Evolutionary conservation across 2,888 invertebrate species (phyloP).

Genomic region (Drosophila longiperda): DNA sequence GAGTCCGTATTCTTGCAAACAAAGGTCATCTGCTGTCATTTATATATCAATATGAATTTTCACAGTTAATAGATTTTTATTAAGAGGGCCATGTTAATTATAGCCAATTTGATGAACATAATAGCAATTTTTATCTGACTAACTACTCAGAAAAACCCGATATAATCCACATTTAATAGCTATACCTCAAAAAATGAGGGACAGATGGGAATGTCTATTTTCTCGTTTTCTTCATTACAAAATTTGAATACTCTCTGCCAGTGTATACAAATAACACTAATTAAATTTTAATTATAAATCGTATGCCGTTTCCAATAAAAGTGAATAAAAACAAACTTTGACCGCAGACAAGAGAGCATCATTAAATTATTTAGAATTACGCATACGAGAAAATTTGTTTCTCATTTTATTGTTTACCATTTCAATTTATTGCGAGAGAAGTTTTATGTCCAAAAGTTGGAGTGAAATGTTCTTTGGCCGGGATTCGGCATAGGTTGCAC

Average conservation of each 20-base stretch:
- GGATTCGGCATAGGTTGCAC: slow-evolving; percentile 7
- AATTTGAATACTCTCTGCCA: neutral
- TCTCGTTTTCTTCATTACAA: neutral
- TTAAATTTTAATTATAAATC: slow-evolving; percentile 32
- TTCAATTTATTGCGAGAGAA: slow-evolving; percentile 29
- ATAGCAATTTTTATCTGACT: neutral
- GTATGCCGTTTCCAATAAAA: slow-evolving; percentile 15
- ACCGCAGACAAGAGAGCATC: slow-evolving; percentile 8
- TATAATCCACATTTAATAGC: neutral
- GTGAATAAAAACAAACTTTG: slow-evolving; percentile 34
- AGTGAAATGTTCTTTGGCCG: slow-evolving; percentile 11
- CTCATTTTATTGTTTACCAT: slow-evolving; percentile 67
- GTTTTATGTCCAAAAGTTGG: slow-evolving; percentile 27
- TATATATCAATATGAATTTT: neutral
- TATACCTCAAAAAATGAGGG: neutral
- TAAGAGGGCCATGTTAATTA: neutral
- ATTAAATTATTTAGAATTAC: slow-evolving; percentile 49
- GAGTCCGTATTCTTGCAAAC: neutral
- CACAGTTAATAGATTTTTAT: neutral
- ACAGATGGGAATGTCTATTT: neutral
- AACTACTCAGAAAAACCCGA: neutral
- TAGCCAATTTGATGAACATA: neutral
- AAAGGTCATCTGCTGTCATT: neutral
- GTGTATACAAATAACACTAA: slow-evolving; percentile 5
- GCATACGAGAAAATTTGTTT: slow-evolving; percentile 19